Percentiles rank a stretch among this genome's conserved stretches.
Conservation (phyloP, 2,113 vertebrate genomes). For the Gopherus flavomarginatus region DNA sequence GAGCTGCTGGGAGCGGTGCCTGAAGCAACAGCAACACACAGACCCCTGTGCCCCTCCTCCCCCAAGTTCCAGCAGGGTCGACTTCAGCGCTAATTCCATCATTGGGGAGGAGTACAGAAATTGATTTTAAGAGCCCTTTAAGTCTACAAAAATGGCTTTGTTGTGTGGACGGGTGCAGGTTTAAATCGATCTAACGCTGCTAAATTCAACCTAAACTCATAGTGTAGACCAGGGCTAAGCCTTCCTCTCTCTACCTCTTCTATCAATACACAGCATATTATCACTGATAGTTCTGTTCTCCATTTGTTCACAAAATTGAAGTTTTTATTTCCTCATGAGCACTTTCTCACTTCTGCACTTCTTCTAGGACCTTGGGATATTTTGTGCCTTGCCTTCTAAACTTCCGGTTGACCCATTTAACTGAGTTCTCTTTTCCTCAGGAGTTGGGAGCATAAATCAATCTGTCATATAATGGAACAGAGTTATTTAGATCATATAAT, state of each 20-base stretch:
- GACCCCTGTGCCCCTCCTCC: too few species aligned
- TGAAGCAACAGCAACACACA: too few species aligned
- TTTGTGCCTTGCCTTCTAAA: not conserved
- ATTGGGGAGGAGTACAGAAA: too few species aligned
- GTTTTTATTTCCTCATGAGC: not conserved
- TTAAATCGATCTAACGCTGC: too few species aligned
- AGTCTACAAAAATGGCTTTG: too few species aligned
- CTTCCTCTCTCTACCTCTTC: not conserved
- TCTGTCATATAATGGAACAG: not conserved
- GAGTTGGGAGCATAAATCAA: not conserved
- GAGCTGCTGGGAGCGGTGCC: too few species aligned
- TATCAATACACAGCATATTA: not conserved
- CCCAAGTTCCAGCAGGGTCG: too few species aligned
- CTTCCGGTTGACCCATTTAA: not conserved
- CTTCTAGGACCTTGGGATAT: not conserved
- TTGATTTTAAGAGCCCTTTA: too few species aligned
- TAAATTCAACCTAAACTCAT: too few species aligned
- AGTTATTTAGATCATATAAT: not conserved
- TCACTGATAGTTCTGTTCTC: not conserved
- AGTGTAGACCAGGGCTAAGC: not conserved
- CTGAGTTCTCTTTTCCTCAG: not conserved
- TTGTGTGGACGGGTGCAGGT: too few species aligned
- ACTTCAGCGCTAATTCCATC: too few species aligned
- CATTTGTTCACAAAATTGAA: not conserved
- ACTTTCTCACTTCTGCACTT: not conserved